Percentiles rank a stretch among this genome's conserved stretches.
These are phyloP conservation scores for Tamandua tetradactyla DNA, from an alignment of 2,797 vertebrate genomes.

Conservation along the genomic window DNA sequence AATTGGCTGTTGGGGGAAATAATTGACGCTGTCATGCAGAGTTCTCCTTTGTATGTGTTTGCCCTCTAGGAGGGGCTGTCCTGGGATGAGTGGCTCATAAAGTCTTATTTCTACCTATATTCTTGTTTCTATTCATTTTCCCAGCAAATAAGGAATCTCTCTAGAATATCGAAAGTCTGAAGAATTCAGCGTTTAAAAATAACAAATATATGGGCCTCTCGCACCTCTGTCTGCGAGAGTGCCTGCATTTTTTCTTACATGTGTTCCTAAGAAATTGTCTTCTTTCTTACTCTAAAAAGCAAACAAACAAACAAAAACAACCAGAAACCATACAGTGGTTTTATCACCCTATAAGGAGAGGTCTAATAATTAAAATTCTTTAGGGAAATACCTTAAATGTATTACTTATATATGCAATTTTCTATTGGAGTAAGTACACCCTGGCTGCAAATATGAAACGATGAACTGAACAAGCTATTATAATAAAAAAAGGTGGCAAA, in stretches of 20 bases:
- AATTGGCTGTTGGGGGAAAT: slow-evolving; percentile 34
- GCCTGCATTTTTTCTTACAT: too few relatives aligned
- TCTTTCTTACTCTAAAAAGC: too few relatives aligned
- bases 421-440: background rate
- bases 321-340: background rate
- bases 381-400: slow-evolving; percentile 12
- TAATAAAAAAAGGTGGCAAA: background rate
- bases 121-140: background rate
- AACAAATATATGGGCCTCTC: too few relatives aligned
- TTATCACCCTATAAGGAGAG: background rate
- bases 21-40: background rate
- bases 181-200: slow-evolving; percentile 47
- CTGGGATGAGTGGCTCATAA: background rate
- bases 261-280: too few relatives aligned
- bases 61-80: slow-evolving; percentile 5
- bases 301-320: too few relatives aligned
- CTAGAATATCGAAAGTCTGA: background rate
- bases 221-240: too few relatives aligned
- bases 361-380: slow-evolving; percentile 17
- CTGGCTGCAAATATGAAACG: background rate
- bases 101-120: background rate
- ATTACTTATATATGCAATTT: background rate
- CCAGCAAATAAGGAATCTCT: slow-evolving; percentile 20
- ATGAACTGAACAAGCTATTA: background rate
- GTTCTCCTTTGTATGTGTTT: slow-evolving; percentile 40